Conservation (phyloP, 2,888 invertebrate genomes). For the Oasisia sp. region DNA sequence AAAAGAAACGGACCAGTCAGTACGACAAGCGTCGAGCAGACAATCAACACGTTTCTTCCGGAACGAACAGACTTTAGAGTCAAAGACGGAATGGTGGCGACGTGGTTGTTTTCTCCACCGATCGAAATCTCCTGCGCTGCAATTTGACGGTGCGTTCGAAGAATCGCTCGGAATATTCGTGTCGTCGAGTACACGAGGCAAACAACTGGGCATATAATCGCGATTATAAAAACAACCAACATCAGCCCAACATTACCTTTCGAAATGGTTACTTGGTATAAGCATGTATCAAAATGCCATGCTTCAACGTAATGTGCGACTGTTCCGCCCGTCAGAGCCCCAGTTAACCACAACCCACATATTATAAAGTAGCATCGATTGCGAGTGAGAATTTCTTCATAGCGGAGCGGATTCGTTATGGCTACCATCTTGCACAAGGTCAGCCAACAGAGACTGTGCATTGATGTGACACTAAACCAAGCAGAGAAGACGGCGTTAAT, state of each 20-base stretch:
- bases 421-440: not conserved
- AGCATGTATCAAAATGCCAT: not conserved
- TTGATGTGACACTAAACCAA: not conserved
- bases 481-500: not conserved
- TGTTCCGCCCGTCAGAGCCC: not conserved
- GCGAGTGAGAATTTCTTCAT: not conserved
- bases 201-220: not conserved
- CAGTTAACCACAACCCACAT: not conserved
- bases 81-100: not conserved
- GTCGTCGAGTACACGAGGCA: not conserved
- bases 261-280: too few relatives aligned
- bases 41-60: not conserved
- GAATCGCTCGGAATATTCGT: not conserved
- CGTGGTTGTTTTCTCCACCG: not conserved
- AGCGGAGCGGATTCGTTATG: not conserved
- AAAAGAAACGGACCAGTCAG: not conserved
- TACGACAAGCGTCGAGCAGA: not conserved
- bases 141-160: not conserved
- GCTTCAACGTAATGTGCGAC: not conserved
- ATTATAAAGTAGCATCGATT: not conserved
- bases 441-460: not conserved
- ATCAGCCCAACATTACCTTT: too few relatives aligned
- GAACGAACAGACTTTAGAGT: not conserved
- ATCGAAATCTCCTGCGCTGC: not conserved
- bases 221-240: not conserved